Percentiles rank a stretch among this genome's conserved stretches.
Evolutionary conservation across 2,797 vertebrate genomes (phyloP).

Genomic region (Rhabdomys pumilio): DNA sequence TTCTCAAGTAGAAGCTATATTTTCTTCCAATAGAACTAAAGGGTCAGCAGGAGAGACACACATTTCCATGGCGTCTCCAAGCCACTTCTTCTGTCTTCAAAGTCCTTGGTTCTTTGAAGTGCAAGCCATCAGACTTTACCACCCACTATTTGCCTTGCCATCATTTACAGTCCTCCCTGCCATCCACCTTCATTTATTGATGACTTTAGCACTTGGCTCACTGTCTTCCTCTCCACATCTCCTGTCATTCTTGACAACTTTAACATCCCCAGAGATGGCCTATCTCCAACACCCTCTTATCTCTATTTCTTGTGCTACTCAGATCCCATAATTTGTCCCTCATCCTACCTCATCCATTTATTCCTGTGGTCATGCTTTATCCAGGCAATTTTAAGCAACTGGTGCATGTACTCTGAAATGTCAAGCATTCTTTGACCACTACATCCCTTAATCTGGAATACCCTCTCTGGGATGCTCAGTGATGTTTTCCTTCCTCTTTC

Average conservation of each 20-base stretch:
- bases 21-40: neutral
- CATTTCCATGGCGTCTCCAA: neutral
- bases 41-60: neutral
- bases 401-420: neutral
- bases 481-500: neutral
- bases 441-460: neutral
- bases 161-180: neutral
- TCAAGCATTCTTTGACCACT: neutral
- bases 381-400: neutral
- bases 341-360: neutral
- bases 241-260: neutral
- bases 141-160: neutral
- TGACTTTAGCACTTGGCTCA: neutral
- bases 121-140: constrained; percentile 31
- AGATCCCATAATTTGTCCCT: neutral
- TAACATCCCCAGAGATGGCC: neutral
- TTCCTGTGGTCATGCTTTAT: neutral
- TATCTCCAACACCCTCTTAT: neutral
- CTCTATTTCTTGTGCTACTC: neutral
- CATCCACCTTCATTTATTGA: neutral
- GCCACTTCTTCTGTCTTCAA: constrained; percentile 26
- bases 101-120: constrained; percentile 45
- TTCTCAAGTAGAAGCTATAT: neutral
- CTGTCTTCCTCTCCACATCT: neutral
- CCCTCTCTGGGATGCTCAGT: neutral